Base-by-base conservation (phyloP, 2,888 invertebrate species). In the Nymphalis polychloros region DNA sequence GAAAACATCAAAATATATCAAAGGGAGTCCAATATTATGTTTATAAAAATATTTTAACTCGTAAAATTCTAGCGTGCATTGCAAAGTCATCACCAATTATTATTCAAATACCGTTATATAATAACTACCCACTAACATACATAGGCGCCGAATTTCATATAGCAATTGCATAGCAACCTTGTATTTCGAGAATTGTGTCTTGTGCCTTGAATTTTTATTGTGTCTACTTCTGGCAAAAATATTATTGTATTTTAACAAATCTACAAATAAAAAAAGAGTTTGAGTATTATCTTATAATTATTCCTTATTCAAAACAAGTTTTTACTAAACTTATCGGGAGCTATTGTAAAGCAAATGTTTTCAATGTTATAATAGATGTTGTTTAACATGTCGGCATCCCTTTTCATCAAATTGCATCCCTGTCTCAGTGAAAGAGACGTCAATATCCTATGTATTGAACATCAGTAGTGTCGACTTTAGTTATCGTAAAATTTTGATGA, bases 281-380 rank as follows among this genome's bases (percentile, higher is more conserved):
- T 1, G 20, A 50, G 16, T 16, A 27, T 17, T 27, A 7, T 16
- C 27, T 53, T 53, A 10, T 53, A 23, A 53, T 27, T 53, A 17
- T n/a, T n/a, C 17, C 53, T 53, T 53, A 27, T 27, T 27, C 7
- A 55, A 55, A 55, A 31, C 53, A 31, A 31, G 53, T 55, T 27
- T 8, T 31, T 31, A 7, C n/a, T 55, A 8, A n/a, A 55, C 31
- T 53, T 53, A 31, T 8, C 31, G 17, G 53, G 53, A 17, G 53
- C 0, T 53, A 53, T 55, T 31, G 27, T 53, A 53, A 27, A 31
- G 17, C 27, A 27, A 31, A 31, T 55, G 17, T 55, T 27, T 55
- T 31, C 31, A 55, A 31, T 31, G 53, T 55, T n/a, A 55, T 31
- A 31, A 23, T 27, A 52, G 23, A 13, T 53, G 23, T 23, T 16